phyloP scores from a whole-genome alignment of 2,888 invertebrate species.

The Halictus ligatus region DNA sequence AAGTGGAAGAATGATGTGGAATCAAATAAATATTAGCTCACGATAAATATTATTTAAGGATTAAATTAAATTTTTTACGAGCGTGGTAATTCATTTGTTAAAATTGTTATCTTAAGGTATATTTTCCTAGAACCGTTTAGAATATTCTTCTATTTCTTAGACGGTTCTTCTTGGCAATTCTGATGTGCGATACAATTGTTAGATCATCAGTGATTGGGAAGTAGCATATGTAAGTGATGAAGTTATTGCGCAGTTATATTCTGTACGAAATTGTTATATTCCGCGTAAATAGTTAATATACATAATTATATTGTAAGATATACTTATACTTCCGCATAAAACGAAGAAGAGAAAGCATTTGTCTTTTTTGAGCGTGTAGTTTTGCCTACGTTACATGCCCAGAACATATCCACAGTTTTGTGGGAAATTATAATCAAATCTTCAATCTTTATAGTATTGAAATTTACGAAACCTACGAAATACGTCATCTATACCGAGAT shows the following conservation, averaged over 20 bases:
- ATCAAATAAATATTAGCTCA: not conserved
- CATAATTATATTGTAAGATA: conserved; percentile 44
- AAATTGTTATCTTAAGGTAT: conserved; percentile 21
- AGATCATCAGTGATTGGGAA: conserved; percentile 54
- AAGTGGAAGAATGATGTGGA: not conserved
- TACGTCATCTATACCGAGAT: not conserved
- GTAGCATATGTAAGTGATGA: conserved; percentile 51
- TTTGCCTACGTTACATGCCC: conserved; percentile 44
- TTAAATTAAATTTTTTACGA: conserved; percentile 26
- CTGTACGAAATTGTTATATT: conserved; percentile 64
- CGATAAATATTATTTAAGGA: conserved; percentile 30
- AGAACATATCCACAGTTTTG: conserved; percentile 59
- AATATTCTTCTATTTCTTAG: conserved; percentile 1
- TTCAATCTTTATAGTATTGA: conserved; percentile 48
- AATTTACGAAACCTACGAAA: conserved; percentile 33
- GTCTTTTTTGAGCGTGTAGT: conserved; percentile 36
- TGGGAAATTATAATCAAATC: conserved; percentile 64
- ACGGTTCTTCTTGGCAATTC: conserved; percentile 50
- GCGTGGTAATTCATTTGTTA: not conserved
- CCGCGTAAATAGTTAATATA: conserved; percentile 58
- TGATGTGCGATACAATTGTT: conserved; percentile 56
- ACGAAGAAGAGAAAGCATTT: conserved; percentile 10
- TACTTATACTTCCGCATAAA: conserved; percentile 42
- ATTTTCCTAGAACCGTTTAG: conserved; percentile 26
- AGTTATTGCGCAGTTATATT: conserved; percentile 61